Base-by-base conservation (phyloP, 2,888 invertebrate species). In the Chalcosyrphus nemorum region DNA sequence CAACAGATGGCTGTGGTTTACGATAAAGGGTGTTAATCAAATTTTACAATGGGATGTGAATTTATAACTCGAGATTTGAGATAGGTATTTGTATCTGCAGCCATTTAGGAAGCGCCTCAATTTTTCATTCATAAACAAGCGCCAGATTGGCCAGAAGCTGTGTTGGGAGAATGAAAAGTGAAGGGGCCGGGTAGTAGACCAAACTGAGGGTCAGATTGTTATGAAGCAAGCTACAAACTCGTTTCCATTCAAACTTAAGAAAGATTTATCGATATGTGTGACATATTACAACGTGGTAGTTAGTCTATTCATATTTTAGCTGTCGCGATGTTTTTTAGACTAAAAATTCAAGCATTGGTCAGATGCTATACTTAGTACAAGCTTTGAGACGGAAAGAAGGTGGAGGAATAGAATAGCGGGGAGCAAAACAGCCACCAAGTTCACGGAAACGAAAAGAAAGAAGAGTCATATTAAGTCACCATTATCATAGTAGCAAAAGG, bases 1-100 rank as follows among this genome's bases (percentile, higher is more conserved):
- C 78, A 65, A 65, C 78, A 78, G 56, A 65, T 78, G 72, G 9
- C 19, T 35, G n/a, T 24, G 9, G 17, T n/a, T 17, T 19, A 41
- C 32, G 35, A 29, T 52, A 9, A 35, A 71, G 61, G 47, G 77
- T 65, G 41, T 47, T 57, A 71, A 71, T 56, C 41, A 38, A 71
- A 63, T 54, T 19, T 47, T 27, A 15, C 54, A 43, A 27, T 5
- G 29, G 13, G 47, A 19, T 71, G 50, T 27, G 65, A 43, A 45
- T 52, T 32, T 43, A 56, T 21, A 17, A 9, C 27, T 24, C 11
- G 13, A 29, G 15, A 21, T 35, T 6, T 7, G 35, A 43, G 27
- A 61, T 13, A 43, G n/a, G 6, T n/a, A 11, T 4, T 4, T 32
- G 1, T 29, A 29, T 29, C 9, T 3, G 6, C 7, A 6, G 9